Percentiles rank a stretch among this genome's conserved stretches.
Conservation (phyloP, 2,113 vertebrate species). For the Plecotus auritus region DNA sequence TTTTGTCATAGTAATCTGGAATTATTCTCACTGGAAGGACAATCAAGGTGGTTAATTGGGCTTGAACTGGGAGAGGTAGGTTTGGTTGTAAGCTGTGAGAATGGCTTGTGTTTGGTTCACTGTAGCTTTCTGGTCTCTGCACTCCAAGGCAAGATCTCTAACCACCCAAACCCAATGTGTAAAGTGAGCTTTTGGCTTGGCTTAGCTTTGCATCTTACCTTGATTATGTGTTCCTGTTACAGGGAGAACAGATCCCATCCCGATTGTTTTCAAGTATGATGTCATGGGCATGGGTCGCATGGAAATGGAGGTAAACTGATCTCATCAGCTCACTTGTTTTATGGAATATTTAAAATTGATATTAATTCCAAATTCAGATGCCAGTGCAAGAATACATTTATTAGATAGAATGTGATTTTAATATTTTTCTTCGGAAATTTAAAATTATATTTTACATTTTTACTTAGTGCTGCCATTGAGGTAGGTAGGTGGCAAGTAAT, state of each 20-base stretch:
- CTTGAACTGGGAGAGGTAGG: conserved; percentile 42
- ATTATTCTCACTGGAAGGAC: conserved; percentile 24
- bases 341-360: conserved; percentile 26
- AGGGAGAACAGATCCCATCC: conserved; percentile 99
- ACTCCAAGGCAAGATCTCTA: conserved; percentile 99
- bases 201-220: conserved; percentile 63
- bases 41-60: background rate
- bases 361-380: conserved; percentile 24
- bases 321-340: background rate
- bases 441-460: conserved; percentile 24
- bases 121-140: conserved; percentile 99
- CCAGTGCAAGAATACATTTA: background rate
- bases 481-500: background rate
- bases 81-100: conserved; percentile 96
- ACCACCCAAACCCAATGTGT: conserved; percentile 96
- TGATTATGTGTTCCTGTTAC: conserved; percentile 84
- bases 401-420: background rate
- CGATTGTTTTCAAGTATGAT: conserved; percentile 98
- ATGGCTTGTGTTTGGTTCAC: conserved; percentile 99
- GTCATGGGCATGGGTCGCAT: conserved; percentile 99
- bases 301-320: conserved; percentile 95
- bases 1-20: conserved; percentile 14
- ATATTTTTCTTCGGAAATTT: conserved; percentile 29
- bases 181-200: conserved; percentile 82
- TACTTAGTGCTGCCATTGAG: conserved; percentile 15